These are phyloP conservation scores for Drosophila paucipuncta DNA, from an alignment of 2,888 invertebrate genomes.

Conservation along the genomic window DNA sequence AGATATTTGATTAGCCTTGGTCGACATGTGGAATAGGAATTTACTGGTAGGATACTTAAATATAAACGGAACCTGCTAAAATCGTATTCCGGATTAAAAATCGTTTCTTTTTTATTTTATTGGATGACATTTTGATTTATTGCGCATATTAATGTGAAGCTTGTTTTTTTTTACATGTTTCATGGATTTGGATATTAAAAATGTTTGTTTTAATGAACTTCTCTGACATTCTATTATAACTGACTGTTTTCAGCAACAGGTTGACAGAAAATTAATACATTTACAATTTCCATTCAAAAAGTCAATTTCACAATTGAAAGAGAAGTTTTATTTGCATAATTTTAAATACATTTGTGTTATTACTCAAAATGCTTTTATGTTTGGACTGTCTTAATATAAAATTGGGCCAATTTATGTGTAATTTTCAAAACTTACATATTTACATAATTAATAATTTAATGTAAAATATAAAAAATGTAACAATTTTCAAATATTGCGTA, in stretches of 20 bases:
- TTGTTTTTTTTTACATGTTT: not conserved
- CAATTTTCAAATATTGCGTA: not conserved
- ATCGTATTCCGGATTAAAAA: not conserved
- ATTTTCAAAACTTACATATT: not conserved
- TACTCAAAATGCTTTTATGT: not conserved
- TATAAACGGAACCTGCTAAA: not conserved
- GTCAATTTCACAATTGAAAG: not conserved
- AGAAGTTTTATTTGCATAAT: not conserved
- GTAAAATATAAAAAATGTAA: not conserved
- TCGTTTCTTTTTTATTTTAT: not conserved
- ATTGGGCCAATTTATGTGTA: not conserved
- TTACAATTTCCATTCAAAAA: not conserved
- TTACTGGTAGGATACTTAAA: not conserved
- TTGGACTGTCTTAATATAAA: not conserved
- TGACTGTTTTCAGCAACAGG: conserved; percentile 1
- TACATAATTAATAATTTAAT: not conserved
- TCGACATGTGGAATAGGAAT: not conserved
- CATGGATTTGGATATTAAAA: not conserved
- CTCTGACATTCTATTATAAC: not conserved
- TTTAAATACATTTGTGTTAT: not conserved
- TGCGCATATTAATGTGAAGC: not conserved
- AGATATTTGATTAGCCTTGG: conserved; percentile 1
- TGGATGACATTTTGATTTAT: not conserved
- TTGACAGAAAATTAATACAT: not conserved
- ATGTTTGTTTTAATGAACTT: not conserved